Conservation (phyloP, 2,113 vertebrate genomes). For the Harpagus bidentatus region DNA sequence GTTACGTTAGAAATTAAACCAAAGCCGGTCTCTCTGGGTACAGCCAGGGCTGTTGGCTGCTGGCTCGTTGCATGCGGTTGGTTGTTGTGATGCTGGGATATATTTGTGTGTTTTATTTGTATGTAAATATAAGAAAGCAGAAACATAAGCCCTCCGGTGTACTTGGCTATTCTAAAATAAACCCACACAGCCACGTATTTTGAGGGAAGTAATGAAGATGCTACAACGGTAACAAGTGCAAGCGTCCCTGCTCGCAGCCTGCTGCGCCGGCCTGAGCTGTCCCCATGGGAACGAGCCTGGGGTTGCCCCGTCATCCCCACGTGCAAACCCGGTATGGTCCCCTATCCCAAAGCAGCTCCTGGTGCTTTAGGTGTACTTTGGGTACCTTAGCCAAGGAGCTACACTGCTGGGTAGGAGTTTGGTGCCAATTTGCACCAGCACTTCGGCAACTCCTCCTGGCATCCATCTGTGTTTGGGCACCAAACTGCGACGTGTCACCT, state of each 20-base stretch:
- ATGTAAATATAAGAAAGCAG: neutral
- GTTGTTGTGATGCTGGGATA: neutral
- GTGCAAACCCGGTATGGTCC: fast-evolving
- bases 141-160: neutral
- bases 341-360: fast-evolving
- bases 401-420: fast-evolving
- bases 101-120: neutral
- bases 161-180: neutral
- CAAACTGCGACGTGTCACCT: no score
- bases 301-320: neutral
- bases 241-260: neutral
- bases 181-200: fast-evolving
- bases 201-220: neutral
- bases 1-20: neutral
- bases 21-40: fast-evolving
- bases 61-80: fast-evolving
- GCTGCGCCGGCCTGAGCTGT: fast-evolving
- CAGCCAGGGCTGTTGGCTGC: neutral
- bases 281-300: fast-evolving
- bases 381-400: neutral
- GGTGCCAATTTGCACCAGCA: neutral
- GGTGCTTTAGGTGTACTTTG: neutral
- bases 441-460: neutral
- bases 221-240: fast-evolving
- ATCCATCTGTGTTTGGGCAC: neutral